Evolutionary conservation across 2,797 vertebrate genomes (phyloP), one percentile per base, ranked within the genome.

Genomic region (Pipistrellus kuhlii): DNA sequence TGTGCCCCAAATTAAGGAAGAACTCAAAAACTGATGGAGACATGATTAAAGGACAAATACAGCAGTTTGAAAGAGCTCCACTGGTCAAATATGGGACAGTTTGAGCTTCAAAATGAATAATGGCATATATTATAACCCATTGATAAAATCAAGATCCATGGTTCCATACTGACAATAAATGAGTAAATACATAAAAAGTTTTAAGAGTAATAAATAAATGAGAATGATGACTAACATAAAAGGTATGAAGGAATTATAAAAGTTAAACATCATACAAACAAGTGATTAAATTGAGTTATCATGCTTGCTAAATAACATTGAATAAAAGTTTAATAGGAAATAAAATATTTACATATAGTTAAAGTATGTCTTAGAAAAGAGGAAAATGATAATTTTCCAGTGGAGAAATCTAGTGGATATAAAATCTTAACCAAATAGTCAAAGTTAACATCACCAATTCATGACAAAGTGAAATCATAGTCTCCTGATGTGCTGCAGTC

Each of bases 251-350:
- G 18, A 75, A 77, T 64, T 55, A 30, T 35, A 71, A 78, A 75
- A 83, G 41, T 38, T 21, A 51, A 38, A 25, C 10, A 25, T 18
- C 17, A 57, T 23, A 2, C 32, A 53, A 73, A 48, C 44, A 73
- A 59, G 35, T 82, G 27, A 75, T 69, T 83, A 1, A 55, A 23
- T 15, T 57, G 7, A 68, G 62, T 44, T 68, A 38, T 59, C 13
- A 41, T 8, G 53, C 51, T 21, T 77, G 59, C 17, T 84, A 81
- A 94, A 66, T 44, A 64, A 3, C 51, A 14, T 6, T 55, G 9
- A 73, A 25, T 41, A 76, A 55, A 83, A 69, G 10, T 53, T 76
- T 81, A 94, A 69, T 68, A 62, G 38, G 53, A 93, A 87, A 66
- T 6, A 55, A 1, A 10, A 32, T 44, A 73, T 85, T 81, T 81